Base-by-base conservation (phyloP, 1,140 invertebrate genomes). In the Lordiphosa mommai region DNA sequence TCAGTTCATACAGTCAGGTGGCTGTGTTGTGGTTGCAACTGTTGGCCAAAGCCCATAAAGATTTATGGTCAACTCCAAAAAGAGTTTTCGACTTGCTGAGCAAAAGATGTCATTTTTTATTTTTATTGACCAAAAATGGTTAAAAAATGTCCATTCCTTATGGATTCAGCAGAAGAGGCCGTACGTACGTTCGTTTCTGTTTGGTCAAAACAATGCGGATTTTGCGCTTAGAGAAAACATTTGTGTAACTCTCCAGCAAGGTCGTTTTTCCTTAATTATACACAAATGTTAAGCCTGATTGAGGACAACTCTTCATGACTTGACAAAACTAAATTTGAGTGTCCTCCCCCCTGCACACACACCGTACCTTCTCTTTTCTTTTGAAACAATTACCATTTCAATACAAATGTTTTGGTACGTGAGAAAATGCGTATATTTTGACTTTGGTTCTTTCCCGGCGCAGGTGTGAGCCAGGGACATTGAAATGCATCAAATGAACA, bases 51-150 rank as follows among this genome's bases (percentile, higher is more conserved):
- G 29, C 57, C 60, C 51, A 44, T 65, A 46, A 59, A 58, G 71
- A 82, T 82, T 80, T 80, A 80, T 80, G 74, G 74, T 66, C 56
- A 63, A 48, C 32, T 61, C 74, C 70, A 80, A 80, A 80, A 80
- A 43, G 67, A 66, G 63, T 57, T 73, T 67, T 48, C 34, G 61
- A 43, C 60, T 61, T 27, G 23, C 23, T 77, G 76, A 80, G 74
- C 65, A 70, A 82, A 80, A 80, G 66, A 80, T 82, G 74, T 80
- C 76, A 82, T 80, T 80, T 80, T 80, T 82, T 71, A 82, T 80
- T 82, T 68, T 71, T 60, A 82, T 27, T 27, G 76, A 64, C 74
- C 74, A 80, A 80, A 80, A 66, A 80, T 71, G 74, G 74, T 49
- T 48, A 82, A 27, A 61, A 74, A 77, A 77, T 76, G 64, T 27